These are phyloP conservation scores for Typhlomys cinereus DNA, from an alignment of 2,113 vertebrate species.

Conservation along the genomic window DNA sequence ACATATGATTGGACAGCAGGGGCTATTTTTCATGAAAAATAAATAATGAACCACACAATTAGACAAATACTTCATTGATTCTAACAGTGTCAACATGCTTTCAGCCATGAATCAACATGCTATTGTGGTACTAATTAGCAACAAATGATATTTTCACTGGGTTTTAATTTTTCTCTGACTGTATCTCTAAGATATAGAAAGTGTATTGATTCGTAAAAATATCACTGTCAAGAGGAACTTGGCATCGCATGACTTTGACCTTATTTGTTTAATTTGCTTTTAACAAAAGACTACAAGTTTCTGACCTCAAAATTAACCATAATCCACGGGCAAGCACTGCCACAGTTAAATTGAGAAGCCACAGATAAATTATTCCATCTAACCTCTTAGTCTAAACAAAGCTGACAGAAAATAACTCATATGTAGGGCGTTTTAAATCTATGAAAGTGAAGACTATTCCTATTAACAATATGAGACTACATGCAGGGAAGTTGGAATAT, in stretches of 20 bases:
- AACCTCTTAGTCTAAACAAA: neutral
- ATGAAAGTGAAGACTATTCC: neutral
- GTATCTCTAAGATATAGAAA: neutral
- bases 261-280: neutral
- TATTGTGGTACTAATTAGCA: neutral
- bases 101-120: neutral
- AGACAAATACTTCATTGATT: neutral
- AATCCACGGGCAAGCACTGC: neutral
- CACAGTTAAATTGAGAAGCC: neutral
- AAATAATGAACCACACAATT: neutral
- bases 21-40: neutral
- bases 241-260: neutral
- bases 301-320: neutral
- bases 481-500: neutral
- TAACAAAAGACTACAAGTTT: neutral
- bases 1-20: neutral
- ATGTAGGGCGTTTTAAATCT: neutral
- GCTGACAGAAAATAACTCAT: neutral
- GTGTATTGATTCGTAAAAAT: neutral
- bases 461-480: neutral
- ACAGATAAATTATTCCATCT: neutral
- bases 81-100: neutral
- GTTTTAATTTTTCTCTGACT: conserved; percentile 37
- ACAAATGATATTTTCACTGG: neutral
- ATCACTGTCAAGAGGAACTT: neutral